Base-by-base conservation (phyloP, 1,140 invertebrate species). In the Cydia splendana region DNA sequence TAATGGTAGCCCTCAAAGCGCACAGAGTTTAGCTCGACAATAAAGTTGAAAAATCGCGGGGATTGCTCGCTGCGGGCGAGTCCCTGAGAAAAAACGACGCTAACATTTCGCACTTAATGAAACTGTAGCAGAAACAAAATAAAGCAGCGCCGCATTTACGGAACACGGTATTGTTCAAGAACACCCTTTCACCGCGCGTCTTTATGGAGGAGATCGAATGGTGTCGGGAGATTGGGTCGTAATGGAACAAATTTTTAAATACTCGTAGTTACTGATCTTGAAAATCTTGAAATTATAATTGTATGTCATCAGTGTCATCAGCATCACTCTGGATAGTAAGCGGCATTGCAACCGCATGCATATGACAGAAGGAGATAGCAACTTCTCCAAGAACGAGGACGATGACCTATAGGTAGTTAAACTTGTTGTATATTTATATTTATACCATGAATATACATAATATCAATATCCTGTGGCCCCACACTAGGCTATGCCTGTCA, bases 81-180 rank as follows among this genome's bases (percentile, higher is more conserved):
- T 75, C 74, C 28, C 85, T 82, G 82, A 83, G 82, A 87, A 92
- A 90, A 91, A 90, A 91, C 88, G 85, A 89, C 87, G 85, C 84
- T 78, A 80, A 88, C 89, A 90, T 88, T 87, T 90, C 87, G 89
- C 90, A 91, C 89, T 90, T 91, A 92, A 91, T 92, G 91, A 91
- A 92, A 91, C 88, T 88, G 89, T 91, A 84, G 85, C 88, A 82
- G 83, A 87, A 91, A 88, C 84, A 86, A 88, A 90, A 90, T 90
- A 89, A 89, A 88, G 85, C 86, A 90, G 84, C 83, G 81, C 78
- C 86, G 82, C 82, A 87, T 90, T 92, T 88, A 87, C 83, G 82
- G 78, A 83, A 81, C 82, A 87, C 84, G 84, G 83, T 85, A 87
- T 91, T 89, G 82, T 88, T 87, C 82, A 84, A 81, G 84, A 87